phyloP scores from a whole-genome alignment of 2,797 vertebrate genomes.

The Schizopygopsis pylzovi region DNA sequence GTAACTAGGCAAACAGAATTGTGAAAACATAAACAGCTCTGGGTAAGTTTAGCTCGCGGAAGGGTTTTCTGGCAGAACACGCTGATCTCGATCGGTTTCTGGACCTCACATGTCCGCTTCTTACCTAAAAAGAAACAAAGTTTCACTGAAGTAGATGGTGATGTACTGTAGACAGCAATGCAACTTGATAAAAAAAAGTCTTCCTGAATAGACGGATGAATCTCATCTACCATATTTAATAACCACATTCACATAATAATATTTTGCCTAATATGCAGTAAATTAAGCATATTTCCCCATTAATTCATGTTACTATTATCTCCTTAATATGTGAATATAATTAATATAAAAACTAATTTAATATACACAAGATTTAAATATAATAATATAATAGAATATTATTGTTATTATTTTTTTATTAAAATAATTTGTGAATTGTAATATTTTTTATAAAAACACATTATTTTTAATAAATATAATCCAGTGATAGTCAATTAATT shows the following conservation, averaged over 20 bases:
- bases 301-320: background rate
- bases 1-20: slow-evolving; percentile 57
- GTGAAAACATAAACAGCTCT: slow-evolving; percentile 60
- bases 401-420: background rate
- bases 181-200: background rate
- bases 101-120: slow-evolving; percentile 12
- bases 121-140: slow-evolving; percentile 19
- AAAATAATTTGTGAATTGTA: too few relatives aligned
- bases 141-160: background rate
- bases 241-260: too few relatives aligned
- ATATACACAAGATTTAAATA: background rate
- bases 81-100: slow-evolving; percentile 24
- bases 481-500: background rate
- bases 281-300: background rate
- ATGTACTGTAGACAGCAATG: background rate
- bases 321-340: background rate
- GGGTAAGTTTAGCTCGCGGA: slow-evolving; percentile 49
- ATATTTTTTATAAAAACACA: background rate
- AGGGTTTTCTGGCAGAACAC: slow-evolving; percentile 48
- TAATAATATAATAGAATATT: background rate
- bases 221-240: background rate
- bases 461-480: background rate
- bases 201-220: background rate
- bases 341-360: background rate
- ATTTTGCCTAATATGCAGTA: background rate